phyloP scores from a whole-genome alignment of 2,113 vertebrate genomes.

The Xiphophorus maculatus region DNA sequence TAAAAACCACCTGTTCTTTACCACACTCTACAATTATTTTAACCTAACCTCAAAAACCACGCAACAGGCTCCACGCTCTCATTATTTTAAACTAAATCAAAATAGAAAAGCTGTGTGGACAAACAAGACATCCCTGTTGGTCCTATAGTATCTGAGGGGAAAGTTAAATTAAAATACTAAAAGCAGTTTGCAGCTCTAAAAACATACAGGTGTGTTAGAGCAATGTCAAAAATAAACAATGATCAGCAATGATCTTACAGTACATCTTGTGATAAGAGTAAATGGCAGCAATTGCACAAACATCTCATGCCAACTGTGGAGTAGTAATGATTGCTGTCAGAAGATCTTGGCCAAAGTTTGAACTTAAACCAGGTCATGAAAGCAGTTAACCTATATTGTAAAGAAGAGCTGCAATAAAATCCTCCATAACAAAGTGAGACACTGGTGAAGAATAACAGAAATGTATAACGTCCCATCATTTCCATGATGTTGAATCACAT shows the following conservation, averaged over 20 bases:
- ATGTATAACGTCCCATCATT: not conserved
- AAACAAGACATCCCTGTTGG: no score
- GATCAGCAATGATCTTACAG: not conserved
- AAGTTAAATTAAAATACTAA: not conserved
- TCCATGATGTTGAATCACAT: no score
- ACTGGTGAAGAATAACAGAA: not conserved
- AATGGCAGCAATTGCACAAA: not conserved
- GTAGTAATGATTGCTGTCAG: not conserved
- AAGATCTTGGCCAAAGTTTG: not conserved
- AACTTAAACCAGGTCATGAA: not conserved
- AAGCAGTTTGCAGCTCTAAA: not conserved
- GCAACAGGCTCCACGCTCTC: no score
- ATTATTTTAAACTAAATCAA: not conserved
- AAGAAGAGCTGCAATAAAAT: no score
- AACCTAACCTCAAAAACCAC: not conserved
- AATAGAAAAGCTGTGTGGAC: not conserved
- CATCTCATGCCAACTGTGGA: not conserved
- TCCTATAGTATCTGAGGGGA: no score
- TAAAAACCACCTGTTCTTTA: not conserved
- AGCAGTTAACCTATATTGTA: no score
- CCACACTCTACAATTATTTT: not conserved
- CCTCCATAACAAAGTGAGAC: no score
- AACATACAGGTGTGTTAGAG: not conserved
- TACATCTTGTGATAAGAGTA: not conserved
- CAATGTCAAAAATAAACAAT: not conserved